Evolutionary conservation across 2,113 vertebrate genomes (phyloP).

Genomic region (Oreocharis arfaki): DNA sequence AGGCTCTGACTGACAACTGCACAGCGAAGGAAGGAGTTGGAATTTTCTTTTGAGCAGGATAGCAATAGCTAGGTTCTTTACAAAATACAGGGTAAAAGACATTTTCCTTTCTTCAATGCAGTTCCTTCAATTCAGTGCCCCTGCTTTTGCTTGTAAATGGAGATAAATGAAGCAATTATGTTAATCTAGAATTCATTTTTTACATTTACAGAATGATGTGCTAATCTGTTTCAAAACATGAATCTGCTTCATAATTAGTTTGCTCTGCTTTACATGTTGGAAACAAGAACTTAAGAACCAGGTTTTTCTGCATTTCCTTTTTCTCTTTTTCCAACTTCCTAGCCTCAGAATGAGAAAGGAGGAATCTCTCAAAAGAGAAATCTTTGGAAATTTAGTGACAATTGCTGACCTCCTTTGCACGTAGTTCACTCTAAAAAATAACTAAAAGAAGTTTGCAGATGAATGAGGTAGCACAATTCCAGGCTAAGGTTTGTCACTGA

Average conservation of each 20-base stretch:
- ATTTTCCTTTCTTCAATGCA: neutral
- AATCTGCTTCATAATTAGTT: neutral
- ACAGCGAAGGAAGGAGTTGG: neutral
- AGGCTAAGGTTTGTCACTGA: neutral
- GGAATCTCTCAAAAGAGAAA: neutral
- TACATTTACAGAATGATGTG: neutral
- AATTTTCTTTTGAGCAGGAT: neutral
- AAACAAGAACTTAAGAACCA: neutral
- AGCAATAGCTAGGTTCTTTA: neutral
- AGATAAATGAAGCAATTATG: neutral
- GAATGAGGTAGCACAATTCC: neutral
- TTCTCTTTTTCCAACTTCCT: neutral
- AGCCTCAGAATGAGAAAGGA: neutral
- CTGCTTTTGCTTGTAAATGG: neutral
- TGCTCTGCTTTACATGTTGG: neutral
- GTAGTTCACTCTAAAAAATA: neutral
- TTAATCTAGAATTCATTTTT: neutral
- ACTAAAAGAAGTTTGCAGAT: neutral
- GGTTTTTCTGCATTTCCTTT: neutral
- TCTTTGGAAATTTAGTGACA: neutral
- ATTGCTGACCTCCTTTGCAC: neutral
- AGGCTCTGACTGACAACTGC: neutral
- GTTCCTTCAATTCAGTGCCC: neutral
- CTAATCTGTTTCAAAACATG: neutral
- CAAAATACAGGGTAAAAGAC: neutral